phyloP scores from a whole-genome alignment of 2,888 invertebrate genomes.

The Lasioglossum oenotherae region DNA sequence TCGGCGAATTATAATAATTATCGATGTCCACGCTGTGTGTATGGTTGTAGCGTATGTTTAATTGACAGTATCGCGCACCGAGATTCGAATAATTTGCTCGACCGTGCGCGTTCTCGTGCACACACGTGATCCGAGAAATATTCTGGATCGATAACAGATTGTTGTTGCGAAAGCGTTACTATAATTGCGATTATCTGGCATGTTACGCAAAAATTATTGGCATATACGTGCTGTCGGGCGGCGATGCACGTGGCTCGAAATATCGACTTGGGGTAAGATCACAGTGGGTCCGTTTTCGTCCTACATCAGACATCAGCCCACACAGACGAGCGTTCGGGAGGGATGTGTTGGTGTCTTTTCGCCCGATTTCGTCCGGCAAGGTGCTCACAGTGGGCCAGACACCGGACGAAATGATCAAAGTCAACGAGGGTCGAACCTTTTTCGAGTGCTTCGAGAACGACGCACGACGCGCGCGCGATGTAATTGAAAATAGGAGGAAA shows the following conservation, averaged over 20 bases:
- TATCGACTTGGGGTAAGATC: too few relatives aligned
- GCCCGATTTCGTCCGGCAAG: too few relatives aligned
- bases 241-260: neutral
- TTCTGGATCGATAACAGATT: neutral
- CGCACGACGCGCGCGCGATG: too few relatives aligned
- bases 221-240: neutral
- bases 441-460: too few relatives aligned
- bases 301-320: too few relatives aligned
- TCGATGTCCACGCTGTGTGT: neutral
- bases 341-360: too few relatives aligned
- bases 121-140: constrained; percentile 10
- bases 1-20: neutral
- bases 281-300: too few relatives aligned
- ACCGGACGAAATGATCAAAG: too few relatives aligned
- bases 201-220: constrained; percentile 11
- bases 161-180: constrained; percentile 2
- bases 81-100: neutral
- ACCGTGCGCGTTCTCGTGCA: neutral
- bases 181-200: constrained; percentile 6
- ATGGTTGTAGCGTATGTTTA: neutral
- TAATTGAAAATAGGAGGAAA: too few relatives aligned
- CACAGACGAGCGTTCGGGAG: too few relatives aligned
- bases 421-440: too few relatives aligned
- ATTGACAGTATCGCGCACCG: neutral
- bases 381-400: too few relatives aligned